Percentiles rank a stretch among this genome's conserved stretches.
These are phyloP conservation scores for Macaria notata DNA, from an alignment of 2,888 invertebrate genomes.

Conservation along the genomic window DNA sequence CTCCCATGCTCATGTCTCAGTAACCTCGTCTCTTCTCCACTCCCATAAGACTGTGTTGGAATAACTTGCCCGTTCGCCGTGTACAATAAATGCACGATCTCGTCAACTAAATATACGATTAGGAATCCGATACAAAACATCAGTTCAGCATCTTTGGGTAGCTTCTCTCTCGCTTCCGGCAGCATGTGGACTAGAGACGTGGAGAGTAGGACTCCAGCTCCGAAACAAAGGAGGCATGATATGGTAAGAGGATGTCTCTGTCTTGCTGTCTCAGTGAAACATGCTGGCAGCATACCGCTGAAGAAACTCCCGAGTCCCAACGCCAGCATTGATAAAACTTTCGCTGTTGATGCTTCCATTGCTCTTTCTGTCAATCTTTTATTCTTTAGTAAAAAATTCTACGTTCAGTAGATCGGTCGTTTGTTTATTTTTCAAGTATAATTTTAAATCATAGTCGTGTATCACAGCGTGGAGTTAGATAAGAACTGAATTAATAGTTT, in stretches of 20 bases:
- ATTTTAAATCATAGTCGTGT: not conserved
- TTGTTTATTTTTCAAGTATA: too few species aligned
- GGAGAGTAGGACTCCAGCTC: conserved; percentile 90
- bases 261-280: conserved; percentile 82
- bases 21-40: conserved; percentile 55
- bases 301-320: conserved; percentile 87
- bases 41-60: conserved; percentile 40
- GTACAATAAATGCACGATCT: conserved; percentile 86
- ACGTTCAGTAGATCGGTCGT: not conserved
- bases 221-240: conserved; percentile 89
- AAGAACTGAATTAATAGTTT: too few species aligned
- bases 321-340: conserved; percentile 84
- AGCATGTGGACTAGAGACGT: conserved; percentile 91
- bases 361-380: not conserved
- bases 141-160: conserved; percentile 84
- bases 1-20: conserved; percentile 42
- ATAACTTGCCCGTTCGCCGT: conserved; percentile 49
- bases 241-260: conserved; percentile 83
- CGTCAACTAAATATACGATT: conserved; percentile 87
- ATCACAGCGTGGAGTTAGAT: too few species aligned
- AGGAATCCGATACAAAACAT: conserved; percentile 87
- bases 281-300: conserved; percentile 86
- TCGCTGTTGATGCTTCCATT: conserved; percentile 81
- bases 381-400: not conserved
- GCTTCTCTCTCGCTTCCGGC: conserved; percentile 87